phyloP scores from a whole-genome alignment of 2,113 vertebrate genomes.

The Melanerpes formicivorus region DNA sequence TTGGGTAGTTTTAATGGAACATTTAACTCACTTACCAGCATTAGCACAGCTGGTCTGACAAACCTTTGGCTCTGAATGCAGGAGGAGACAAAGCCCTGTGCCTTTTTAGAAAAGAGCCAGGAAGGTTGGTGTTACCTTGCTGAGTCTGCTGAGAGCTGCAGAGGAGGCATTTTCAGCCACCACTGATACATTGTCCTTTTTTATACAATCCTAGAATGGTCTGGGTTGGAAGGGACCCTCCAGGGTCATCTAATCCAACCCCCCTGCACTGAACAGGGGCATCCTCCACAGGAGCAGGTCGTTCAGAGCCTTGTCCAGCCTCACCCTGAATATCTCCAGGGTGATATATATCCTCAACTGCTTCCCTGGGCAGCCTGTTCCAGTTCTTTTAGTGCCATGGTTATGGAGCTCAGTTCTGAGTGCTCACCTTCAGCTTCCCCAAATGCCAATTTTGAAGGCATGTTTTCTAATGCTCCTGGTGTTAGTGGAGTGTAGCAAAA shows the following conservation, averaged over 20 bases:
- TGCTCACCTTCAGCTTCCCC: slow-evolving; percentile 66
- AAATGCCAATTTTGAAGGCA: slow-evolving; percentile 59
- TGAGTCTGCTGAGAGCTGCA: slow-evolving; percentile 73
- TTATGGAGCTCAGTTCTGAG: slow-evolving; percentile 68
- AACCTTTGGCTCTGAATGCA: not conserved
- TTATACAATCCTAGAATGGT: slow-evolving; percentile 26
- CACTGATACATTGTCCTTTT: slow-evolving; percentile 79
- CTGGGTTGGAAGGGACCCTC: too few species aligned
- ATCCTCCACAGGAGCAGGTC: too few species aligned
- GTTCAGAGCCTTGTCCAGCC: too few species aligned
- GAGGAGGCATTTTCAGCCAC: slow-evolving; percentile 77
- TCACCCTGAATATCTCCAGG: too few species aligned
- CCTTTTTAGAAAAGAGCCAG: not conserved
- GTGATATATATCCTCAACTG: too few species aligned
- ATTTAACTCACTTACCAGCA: not conserved
- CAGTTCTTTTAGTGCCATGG: slow-evolving; percentile 73
- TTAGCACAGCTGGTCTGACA: not conserved
- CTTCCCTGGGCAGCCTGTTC: too few species aligned
- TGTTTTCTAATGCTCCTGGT: not conserved
- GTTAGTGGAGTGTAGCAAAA: not conserved
- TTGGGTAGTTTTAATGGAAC: not conserved
- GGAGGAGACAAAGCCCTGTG: not conserved
- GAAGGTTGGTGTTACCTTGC: slow-evolving; percentile 21
- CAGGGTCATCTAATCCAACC: too few species aligned
- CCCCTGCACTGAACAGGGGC: too few species aligned